Evolutionary conservation across 2,888 invertebrate genomes (phyloP).

Genomic region (Scotopteryx bipunctaria): DNA sequence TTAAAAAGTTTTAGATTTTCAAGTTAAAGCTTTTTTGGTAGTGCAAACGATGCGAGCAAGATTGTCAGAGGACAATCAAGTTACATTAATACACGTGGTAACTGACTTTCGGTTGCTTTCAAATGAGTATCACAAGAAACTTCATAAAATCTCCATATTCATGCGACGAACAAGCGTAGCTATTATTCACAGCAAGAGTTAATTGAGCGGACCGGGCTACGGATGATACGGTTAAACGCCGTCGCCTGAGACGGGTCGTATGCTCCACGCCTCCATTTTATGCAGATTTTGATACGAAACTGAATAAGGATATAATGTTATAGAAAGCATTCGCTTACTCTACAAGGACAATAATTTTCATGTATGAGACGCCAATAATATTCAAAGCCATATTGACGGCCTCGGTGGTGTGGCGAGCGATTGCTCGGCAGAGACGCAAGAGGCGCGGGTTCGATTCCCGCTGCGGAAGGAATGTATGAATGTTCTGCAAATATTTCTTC

Average conservation of each 20-base stretch:
- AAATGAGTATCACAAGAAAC: conserved; percentile 27
- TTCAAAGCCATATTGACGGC: too few species aligned
- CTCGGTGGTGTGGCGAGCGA: too few species aligned
- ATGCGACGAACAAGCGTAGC: conserved; percentile 28
- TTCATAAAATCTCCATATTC: conserved; percentile 36
- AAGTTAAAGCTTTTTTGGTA: too few species aligned
- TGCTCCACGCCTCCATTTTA: conserved; percentile 18
- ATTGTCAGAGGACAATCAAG: neutral
- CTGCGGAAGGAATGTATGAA: too few species aligned
- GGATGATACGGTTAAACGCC: conserved; percentile 66
- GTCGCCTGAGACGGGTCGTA: conserved; percentile 49
- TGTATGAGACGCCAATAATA: too few species aligned
- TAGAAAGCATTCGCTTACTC: neutral
- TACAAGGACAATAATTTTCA: too few species aligned
- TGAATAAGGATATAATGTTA: conserved; percentile 1
- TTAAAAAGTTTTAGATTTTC: too few species aligned
- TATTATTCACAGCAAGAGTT: conserved; percentile 61
- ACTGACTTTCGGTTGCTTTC: conserved; percentile 10
- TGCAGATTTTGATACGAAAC: conserved; percentile 27
- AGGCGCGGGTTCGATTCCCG: too few species aligned
- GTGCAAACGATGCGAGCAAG: neutral
- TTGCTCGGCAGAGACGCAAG: too few species aligned
- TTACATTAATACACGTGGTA: neutral
- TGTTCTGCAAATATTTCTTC: too few species aligned
- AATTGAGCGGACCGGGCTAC: conserved; percentile 67